A percentile compares a stretch with the other conserved stretches of the same genome.
These are phyloP conservation scores for Gisinianus flammeolus DNA, from an alignment of 2,888 invertebrate genomes.

Conservation along the genomic window DNA sequence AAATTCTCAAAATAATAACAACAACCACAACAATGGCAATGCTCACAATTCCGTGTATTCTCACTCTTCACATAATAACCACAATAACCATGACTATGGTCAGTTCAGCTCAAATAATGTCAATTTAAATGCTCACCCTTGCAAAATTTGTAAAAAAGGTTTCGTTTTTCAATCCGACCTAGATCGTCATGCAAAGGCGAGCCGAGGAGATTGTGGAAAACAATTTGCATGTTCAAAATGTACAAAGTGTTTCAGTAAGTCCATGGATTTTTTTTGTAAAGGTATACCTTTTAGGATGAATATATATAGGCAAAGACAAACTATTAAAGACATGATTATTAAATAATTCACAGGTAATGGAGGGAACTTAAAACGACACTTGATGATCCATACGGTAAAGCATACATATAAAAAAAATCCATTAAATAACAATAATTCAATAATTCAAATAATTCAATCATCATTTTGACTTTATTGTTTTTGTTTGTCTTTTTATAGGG, in stretches of 20 bases:
- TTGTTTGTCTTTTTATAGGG: no score
- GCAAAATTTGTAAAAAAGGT: constrained; percentile 38
- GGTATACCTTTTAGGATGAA: no score
- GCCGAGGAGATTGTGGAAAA: constrained; percentile 39
- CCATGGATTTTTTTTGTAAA: no score
- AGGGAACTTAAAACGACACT: constrained; percentile 34
- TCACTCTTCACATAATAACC: constrained; percentile 19
- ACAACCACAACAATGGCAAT: neutral
- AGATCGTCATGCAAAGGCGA: constrained; percentile 39
- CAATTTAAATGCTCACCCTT: constrained; percentile 36
- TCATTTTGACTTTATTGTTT: no score
- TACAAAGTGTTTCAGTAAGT: constrained; percentile 35
- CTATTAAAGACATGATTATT: no score
- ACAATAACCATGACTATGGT: constrained; percentile 23
- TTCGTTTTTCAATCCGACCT: constrained; percentile 39
- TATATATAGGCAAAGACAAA: no score
- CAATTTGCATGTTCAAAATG: constrained; percentile 34
- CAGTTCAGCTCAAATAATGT: constrained; percentile 32
- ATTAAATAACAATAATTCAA: no score
- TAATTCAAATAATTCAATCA: no score
- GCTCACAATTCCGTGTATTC: constrained; percentile 4
- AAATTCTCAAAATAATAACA: constrained; percentile 13
- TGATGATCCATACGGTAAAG: constrained; percentile 36
- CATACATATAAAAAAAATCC: no score
- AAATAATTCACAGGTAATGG: no score